Base-by-base conservation (phyloP, 2,797 vertebrate genomes). In the Malurus splendens region DNA sequence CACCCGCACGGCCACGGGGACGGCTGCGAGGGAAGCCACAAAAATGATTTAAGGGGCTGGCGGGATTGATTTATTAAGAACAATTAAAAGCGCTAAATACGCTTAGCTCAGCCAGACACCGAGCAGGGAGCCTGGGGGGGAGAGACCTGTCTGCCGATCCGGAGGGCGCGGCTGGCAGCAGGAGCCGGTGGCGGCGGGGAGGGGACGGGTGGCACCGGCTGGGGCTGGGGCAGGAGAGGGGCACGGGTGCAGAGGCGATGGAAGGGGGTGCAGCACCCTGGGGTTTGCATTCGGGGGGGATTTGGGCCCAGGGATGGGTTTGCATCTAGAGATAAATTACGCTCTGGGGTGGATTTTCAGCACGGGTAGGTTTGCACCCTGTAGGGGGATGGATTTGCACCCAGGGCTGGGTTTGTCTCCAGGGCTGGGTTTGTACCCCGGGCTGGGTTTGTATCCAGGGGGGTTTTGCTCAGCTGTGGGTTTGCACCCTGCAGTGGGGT, bases 51-150 rank as follows among this genome's bases (percentile, higher is more conserved):
- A 96, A 95, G 93, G 94, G 91, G 92, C 92, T 92, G 93, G 94
- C 71, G 90, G 90, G 94, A 93, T 95, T 95, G 94, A 95, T 95
- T 95, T 95, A 96, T 96, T 92, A 94, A 92, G 93, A 92, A 93
- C 93, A 94, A 95, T 95, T 95, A 96, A 96, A 94, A 95, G 91
- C 79, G 33, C 93, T 93, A 93, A 94, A 96, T 94, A 94, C 86
- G 95, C 95, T 95, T 92, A 93, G 93, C 94, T 95, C 95, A 95
- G 95, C 95, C 94, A 93, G 92, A 93, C 84, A 89, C 85, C 56
- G 62, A 77, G 79, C 76, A 71, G 64, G 88, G 80, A 74, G 87
- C 78, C 74, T 60, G 48, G 79, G 73, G 89, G 68, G 64, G 62
- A 75, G 71, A 83, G 87, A 91, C 90, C 90, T 93, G 92, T 82